phyloP scores from a whole-genome alignment of 2,113 vertebrate genomes.

The Sterrhoptilus dennistouni region DNA sequence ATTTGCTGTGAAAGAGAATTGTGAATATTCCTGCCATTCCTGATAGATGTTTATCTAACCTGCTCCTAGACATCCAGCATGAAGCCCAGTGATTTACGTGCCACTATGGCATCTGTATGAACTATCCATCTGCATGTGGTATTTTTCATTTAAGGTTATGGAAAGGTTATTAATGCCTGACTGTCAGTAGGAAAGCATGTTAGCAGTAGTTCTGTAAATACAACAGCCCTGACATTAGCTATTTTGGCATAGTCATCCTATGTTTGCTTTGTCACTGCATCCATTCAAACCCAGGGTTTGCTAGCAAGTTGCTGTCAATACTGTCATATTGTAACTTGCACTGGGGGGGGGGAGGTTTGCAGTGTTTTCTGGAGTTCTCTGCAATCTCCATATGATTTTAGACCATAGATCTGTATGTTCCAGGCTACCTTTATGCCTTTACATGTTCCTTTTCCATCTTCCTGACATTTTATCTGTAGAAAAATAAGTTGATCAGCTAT shows the following conservation, averaged over 20 bases:
- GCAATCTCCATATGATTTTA: not conserved
- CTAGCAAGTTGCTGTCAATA: not conserved
- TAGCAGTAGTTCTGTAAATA: not conserved
- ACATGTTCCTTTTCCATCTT: not conserved
- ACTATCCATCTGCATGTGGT: not conserved
- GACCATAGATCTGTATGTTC: not conserved
- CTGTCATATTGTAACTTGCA: rapidly evolving
- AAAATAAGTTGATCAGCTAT: not conserved
- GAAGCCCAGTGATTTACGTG: not conserved
- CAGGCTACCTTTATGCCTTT: not conserved
- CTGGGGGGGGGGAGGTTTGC: not conserved
- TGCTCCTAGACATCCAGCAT: not conserved
- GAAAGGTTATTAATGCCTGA: not conserved
- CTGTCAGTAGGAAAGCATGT: not conserved
- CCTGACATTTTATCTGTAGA: not conserved
- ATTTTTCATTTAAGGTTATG: not conserved
- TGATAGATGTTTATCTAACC: not conserved
- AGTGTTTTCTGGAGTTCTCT: not conserved
- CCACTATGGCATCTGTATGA: not conserved
- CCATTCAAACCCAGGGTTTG: not conserved
- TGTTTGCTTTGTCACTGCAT: not conserved
- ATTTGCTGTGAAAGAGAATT: not conserved
- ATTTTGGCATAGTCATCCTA: not conserved
- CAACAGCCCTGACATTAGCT: not conserved
- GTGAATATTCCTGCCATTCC: not conserved